Base-by-base conservation (phyloP, 2,113 vertebrate species). In the Mormoops blainvillei region DNA sequence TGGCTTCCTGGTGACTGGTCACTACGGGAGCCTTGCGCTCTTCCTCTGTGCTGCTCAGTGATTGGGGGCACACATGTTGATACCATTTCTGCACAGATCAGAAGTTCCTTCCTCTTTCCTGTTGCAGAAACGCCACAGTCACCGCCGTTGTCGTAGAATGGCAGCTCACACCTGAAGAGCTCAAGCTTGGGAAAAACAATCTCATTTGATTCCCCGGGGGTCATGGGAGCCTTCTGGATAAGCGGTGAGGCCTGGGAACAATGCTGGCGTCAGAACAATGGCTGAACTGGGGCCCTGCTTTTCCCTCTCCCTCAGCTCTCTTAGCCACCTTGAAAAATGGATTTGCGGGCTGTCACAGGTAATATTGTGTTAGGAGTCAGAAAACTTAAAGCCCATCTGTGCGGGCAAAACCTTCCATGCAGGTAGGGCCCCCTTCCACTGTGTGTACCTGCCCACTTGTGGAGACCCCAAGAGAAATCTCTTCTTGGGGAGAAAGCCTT, bases 101-200 rank as follows among this genome's bases (percentile, higher is more conserved):
- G 56, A 76, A 90, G 98, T 98, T 98, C 97, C 98, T 98, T 98
- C 96, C 98, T 98, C 84, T 96, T 98, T 98, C 98, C 98, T 97
- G 97, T 96, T 89, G 96, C 68, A 97, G 92, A 97, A 98, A 97
- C 96, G 43, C 96, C 92, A 38, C 0, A 1, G 94, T 94, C 43
- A 16, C 45, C 22, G 93, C 89, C 65, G 38, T 87, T 83, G 95
- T 85, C 70, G 50, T 71, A 70, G 88, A n/a, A 11, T 48, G 15
- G 38, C 65, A 41, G 77, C 48, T 92, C 96, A 85, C 0, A 97
- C 88, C 97, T 98, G 97, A 95, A 96, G 97, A 93, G 76, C 93
- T 48, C 50, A 9, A 70, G 3, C 95, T 96, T 97, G 86, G 89
- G 70, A 87, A 98, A 98, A 98, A 94, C 78, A 95, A 73, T 94